Percentiles rank a stretch among this genome's conserved stretches.
These are phyloP conservation scores for Shinisaurus crocodilurus DNA, from an alignment of 2,113 vertebrate species.

Conservation along the genomic window DNA sequence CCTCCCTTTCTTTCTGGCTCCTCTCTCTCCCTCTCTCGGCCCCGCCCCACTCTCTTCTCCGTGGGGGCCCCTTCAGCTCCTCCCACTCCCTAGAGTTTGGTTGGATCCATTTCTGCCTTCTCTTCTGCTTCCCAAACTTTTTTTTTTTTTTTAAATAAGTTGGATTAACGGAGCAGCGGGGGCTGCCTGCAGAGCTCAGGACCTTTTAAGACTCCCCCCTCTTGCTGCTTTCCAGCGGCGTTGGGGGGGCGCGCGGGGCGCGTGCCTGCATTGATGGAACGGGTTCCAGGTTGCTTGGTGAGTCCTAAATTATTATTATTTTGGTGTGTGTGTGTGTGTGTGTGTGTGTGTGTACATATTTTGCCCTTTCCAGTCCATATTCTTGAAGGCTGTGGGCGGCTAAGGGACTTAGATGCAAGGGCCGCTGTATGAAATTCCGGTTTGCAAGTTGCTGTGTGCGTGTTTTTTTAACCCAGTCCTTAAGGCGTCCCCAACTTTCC, in stretches of 20 bases:
- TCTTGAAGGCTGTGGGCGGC: not conserved
- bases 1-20: too few relatives aligned
- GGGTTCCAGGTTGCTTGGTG: not conserved
- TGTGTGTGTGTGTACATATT: too few relatives aligned
- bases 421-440: too few relatives aligned
- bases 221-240: too few relatives aligned
- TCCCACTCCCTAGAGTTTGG: not conserved
- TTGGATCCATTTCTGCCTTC: too few relatives aligned
- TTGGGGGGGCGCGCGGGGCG: too few relatives aligned
- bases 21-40: not conserved
- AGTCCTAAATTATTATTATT: not conserved
- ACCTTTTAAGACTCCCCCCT: not conserved
- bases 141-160: not conserved
- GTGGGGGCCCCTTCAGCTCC: too few relatives aligned
- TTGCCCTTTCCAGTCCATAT: not conserved
- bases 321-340: too few relatives aligned
- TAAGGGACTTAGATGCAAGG: too few relatives aligned
- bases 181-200: not conserved
- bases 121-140: not conserved
- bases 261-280: not conserved
- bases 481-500: not conserved
- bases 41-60: not conserved
- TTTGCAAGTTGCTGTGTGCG: not conserved
- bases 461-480: not conserved
- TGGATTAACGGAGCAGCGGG: not conserved